A percentile compares a stretch with the other conserved stretches of the same genome.
phyloP scores from a whole-genome alignment of 2,113 vertebrate genomes.

The Rhinogobius similis region DNA sequence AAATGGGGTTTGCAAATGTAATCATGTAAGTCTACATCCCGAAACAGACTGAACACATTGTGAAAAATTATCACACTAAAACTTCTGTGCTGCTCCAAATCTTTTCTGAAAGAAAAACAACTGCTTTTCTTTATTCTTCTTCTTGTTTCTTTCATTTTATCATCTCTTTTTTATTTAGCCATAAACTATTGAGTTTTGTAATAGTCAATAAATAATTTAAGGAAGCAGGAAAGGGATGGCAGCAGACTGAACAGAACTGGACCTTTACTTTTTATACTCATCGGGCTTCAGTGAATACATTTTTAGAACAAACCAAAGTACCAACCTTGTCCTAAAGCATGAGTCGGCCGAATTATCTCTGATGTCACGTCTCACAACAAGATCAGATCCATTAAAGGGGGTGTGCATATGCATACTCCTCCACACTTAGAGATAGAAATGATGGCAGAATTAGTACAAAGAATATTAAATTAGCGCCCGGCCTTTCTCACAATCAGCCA shows the following conservation, averaged over 20 bases:
- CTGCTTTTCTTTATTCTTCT: no score
- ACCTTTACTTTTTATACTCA: constrained; percentile 38
- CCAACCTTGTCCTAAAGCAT: constrained; percentile 32
- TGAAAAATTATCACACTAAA: background rate
- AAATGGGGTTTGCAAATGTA: background rate
- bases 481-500: constrained; percentile 53
- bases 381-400: constrained; percentile 38
- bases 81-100: background rate
- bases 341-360: constrained; percentile 36
- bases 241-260: constrained; percentile 3
- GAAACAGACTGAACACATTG: background rate
- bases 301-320: constrained; percentile 50
- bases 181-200: constrained; percentile 20
- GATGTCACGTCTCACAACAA: constrained; percentile 45
- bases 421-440: constrained; percentile 53
- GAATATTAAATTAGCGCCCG: constrained; percentile 55
- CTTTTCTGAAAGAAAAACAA: no score
- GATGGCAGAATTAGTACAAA: constrained; percentile 27
- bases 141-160: background rate
- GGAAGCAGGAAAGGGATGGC: constrained; percentile 18
- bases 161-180: constrained; percentile 5
- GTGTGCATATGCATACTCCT: constrained; percentile 51
- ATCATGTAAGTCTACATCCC: background rate
- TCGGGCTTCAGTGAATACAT: constrained; percentile 26
- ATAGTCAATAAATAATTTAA: constrained; percentile 65